Evolutionary conservation across 2,888 invertebrate genomes (phyloP), one percentile per base, ranked within the genome.

Genomic region (Pediacus dermestoides): DNA sequence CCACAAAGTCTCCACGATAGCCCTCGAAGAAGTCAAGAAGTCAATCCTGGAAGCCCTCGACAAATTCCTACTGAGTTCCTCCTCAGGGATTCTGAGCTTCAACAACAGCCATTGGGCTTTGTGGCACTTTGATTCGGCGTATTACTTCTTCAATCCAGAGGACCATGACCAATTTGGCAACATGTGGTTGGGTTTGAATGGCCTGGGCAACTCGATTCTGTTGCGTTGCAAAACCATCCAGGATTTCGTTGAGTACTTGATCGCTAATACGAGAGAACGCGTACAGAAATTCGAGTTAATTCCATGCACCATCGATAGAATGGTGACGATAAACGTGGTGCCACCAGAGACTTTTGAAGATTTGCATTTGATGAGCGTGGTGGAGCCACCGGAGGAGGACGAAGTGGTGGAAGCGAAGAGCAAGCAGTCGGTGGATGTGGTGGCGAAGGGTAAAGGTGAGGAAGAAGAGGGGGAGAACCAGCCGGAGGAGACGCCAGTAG

Each of bases 141-240:
- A 45, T 34, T 53, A 48, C 15, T 58, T 54, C 27, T 68, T 57
- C 32, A 66, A 69, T 48, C 65, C 68, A 1, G 48, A 46, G 1
- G 66, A 66, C 14, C 66, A 66, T 41, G 56, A 64, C 15, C 39
- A 42, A 7, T 37, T 49, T 30, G 67, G 64, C 3, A 48, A 50
- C 14, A 57, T 50, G 13, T 65, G 63, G 61, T 45, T 30, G 9
- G 61, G 58, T 1, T 9, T 54, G 7, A 35, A 42, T 3, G 57
- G 57, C 14, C 28, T 34, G 3, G 64, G 66, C 9, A 37, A 47
- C 18, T 46, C 61, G 7, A 37, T 63, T 3, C 34, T 64, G 7
- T 54, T 53, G 15, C 53, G 60, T 2, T 60, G 63, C 32, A 50
- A 51, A n/a, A 48, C 41, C 2, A 36, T 55, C 0, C 39, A 51